Evolutionary conservation across 1,140 invertebrate species (phyloP), one percentile per base, ranked within the genome.

Genomic region (Cataglyphis hispanica): DNA sequence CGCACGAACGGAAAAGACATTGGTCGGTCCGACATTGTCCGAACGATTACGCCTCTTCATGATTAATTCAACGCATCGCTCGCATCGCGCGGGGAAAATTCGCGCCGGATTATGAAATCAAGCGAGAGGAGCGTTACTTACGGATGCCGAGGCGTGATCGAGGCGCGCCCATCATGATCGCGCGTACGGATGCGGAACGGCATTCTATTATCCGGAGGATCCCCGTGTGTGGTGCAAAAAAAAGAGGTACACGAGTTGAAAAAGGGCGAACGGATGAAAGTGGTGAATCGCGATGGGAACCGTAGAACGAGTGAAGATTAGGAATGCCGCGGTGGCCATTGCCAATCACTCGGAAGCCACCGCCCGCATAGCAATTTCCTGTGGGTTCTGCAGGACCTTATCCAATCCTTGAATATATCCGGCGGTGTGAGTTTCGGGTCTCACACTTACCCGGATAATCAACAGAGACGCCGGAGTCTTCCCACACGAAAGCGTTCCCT

Each of bases 341-440:
- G 91, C 91, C 92, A 92, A 93, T 93, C 91, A 93, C 78, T 72
- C 81, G 87, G 85, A 92, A 92, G 87, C 86, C 87, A 61, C 75
- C 80, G 27, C 60, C 87, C 87, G 90, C 91, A 93, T 92, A 92
- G 85, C 85, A 93, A 93, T 93, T 89, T 90, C 90, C 86, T 85
- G 76, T 60, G 50, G 76, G 85, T 80, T 81, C 81, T 85, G 27
- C 75, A 64, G 80, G 63, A 74, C 60, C 50, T 61, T n/a, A 40
- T 61, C 58, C 64, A 40, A 66, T 43, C 75, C 76, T 83, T 53
- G 43, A 64, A 60, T 66, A 53, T 80, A 81, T 85, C 67, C 85
- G 63, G 63, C 53, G 27, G n/a, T 56, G 69, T 34, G 58, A 40
- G 34, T 37, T 19, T 3, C 25, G 37, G 69, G 13, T 22, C 80